Evolutionary conservation across 2,797 vertebrate genomes (phyloP).

Genomic region (Hirundo rustica): DNA sequence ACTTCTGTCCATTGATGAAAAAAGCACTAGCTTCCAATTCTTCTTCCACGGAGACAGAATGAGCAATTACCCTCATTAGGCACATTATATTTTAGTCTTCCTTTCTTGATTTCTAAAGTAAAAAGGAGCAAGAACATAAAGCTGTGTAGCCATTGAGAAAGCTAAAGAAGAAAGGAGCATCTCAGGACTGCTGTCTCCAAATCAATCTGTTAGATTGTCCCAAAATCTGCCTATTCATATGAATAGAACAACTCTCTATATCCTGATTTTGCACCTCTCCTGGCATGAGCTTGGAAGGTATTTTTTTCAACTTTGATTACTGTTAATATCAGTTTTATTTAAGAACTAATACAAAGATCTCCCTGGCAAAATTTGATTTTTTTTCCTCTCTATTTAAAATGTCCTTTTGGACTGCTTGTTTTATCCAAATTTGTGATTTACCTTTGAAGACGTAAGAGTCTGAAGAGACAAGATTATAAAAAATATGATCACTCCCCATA

Average conservation of each 20-base stretch:
- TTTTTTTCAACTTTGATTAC: not conserved
- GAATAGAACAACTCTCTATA: not conserved
- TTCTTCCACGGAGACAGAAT: not conserved
- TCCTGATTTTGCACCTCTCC: not conserved
- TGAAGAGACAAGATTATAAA: not conserved
- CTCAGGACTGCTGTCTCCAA: not conserved
- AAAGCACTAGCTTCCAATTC: not conserved
- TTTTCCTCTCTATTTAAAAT: not conserved
- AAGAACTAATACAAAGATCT: not conserved
- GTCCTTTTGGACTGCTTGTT: not conserved
- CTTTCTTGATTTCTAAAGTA: not conserved
- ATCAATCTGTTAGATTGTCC: not conserved
- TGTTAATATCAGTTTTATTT: not conserved
- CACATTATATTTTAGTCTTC: not conserved
- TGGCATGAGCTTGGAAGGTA: not conserved
- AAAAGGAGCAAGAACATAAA: not conserved
- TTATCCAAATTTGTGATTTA: not conserved
- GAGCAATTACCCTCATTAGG: not conserved
- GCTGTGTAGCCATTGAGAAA: not conserved
- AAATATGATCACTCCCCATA: not conserved
- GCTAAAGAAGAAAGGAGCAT: not conserved
- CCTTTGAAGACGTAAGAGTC: not conserved
- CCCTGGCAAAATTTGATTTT: not conserved
- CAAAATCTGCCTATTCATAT: not conserved
- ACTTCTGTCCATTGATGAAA: not conserved